Base-by-base conservation (phyloP, 2,797 vertebrate species). In the Lophura swinhoii region DNA sequence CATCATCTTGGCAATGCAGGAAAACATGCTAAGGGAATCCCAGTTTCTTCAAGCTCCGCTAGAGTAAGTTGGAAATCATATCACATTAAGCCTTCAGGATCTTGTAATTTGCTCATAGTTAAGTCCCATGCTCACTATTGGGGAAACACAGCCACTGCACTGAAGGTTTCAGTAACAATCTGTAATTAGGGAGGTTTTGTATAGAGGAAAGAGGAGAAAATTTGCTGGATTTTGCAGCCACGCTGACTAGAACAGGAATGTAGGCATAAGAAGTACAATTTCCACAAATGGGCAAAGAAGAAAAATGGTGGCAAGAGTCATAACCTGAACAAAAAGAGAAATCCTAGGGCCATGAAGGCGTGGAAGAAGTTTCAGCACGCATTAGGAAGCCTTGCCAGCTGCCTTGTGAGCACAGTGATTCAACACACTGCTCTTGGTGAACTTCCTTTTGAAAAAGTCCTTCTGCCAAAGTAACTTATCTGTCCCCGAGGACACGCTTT, bases 41-140 rank as follows among this genome's bases (percentile, higher is more conserved):
- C 10, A 21, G 9, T 33, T 21, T 18, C 41, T 84, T 53, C 21
- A 64, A 76, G 13, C 4, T 84, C 22, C 28, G 35, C 24, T 67
- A 28, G 29, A 85, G 33, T 33, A 66, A 16, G 10, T 28, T 75
- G 68, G 44, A 79, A 86, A 74, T n/a, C 11, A 49, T 16, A 56
- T 24, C n/a, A 43, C 10, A 55, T 21, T 31, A 46, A 76, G 43
- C 24, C 53, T 72, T 60, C 31, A 69, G 69, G n/a, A 39, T 43
- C 33, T 23, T 71, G 14, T 15, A 18, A 29, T 22, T n/a, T 0
- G 11, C 2, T 35, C 26, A 10, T 0, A 67, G 29, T 20, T 69
- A 28, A 24, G 9, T 12, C 14, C 39, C n/a, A 23, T 3, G 16
- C 29, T 53, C 64, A 24, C 29, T 64, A 37, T 0, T 23, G 31